Base-by-base conservation (phyloP, 1,140 invertebrate species). In the Drosophila aff. region DNA sequence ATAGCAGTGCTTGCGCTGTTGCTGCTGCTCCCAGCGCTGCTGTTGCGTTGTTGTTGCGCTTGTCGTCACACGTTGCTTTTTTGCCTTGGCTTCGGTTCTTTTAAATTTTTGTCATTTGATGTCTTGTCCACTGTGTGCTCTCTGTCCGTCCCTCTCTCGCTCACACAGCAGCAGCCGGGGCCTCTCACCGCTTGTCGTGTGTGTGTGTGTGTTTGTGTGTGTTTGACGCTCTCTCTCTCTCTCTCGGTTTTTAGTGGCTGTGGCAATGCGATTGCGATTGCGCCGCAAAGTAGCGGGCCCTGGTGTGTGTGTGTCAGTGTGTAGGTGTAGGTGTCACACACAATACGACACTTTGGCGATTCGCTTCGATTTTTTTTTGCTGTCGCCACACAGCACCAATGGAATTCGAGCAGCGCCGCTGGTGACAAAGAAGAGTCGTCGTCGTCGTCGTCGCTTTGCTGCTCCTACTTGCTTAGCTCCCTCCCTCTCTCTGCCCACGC, bases 101-200 rank as follows among this genome's bases (percentile, higher is more conserved):
- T 83, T 55, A 73, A 84, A 86, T 76, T 89, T 89, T 89, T 89
- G 85, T 89, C 84, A 89, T 90, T 89, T 89, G 81, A 89, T 89
- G 81, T 87, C 83, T 79, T 76, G 78, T 89, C 77, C 82, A 84
- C 81, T 74, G 81, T 63, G 72, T 61, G 36, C 53, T 69, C 69
- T 65, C 64, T 87, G 77, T 71, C 84, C 73, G 85, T 89, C 84
- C 71, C 61, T 79, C 64, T 89, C 77, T 72, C 50, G 69, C 79
- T 60, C 76, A 68, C 78, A 72, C 69, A 89, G 81, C 79, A 79
- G 55, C 46, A 60, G 78, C 53, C 40, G 57, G 33, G 59, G 55
- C 28, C 57, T 76, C 65, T 61, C 38, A 31, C 49, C 28, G 28
- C 10, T 18, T 18, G 23, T 13, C 65, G 55, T 73, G 61, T 49